phyloP scores from a whole-genome alignment of 2,797 vertebrate genomes.

The Diceros bicornis region DNA sequence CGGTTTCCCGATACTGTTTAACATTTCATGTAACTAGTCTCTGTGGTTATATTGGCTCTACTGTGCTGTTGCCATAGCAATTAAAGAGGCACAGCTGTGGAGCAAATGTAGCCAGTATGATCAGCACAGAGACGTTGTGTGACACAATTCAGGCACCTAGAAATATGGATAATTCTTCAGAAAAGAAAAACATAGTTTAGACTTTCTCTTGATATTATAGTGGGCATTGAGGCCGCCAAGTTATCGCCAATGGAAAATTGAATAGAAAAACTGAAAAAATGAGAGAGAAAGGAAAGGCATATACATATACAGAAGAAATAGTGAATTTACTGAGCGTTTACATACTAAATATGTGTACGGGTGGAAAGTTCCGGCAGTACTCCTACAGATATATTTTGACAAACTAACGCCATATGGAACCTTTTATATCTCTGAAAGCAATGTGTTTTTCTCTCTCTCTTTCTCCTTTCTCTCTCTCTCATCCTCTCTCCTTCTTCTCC shows the following conservation, averaged over 20 bases:
- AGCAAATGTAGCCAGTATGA: not conserved
- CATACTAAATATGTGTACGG: slow-evolving; percentile 62
- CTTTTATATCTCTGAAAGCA: slow-evolving; percentile 58
- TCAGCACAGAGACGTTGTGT: not conserved
- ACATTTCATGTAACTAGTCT: not conserved
- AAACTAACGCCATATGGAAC: slow-evolving; percentile 83
- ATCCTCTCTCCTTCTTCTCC: not conserved
- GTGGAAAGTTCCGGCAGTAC: slow-evolving; percentile 71
- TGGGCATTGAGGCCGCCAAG: not conserved
- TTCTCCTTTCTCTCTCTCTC: not conserved
- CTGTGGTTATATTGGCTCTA: not conserved
- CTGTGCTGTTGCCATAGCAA: slow-evolving; percentile 66
- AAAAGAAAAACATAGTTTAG: not conserved
- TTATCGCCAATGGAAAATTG: not conserved
- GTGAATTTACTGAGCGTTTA: slow-evolving; percentile 61
- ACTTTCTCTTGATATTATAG: not conserved
- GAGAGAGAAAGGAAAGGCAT: not conserved
- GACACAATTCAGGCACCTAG: slow-evolving; percentile 29
- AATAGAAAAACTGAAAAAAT: not conserved
- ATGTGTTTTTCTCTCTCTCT: not conserved
- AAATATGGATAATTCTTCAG: slow-evolving; percentile 13
- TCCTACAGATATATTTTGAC: slow-evolving; percentile 82
- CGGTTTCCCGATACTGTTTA: not conserved
- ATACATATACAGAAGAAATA: not conserved
- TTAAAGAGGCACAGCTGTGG: not conserved